A percentile compares a stretch with the other conserved stretches of the same genome.
These are phyloP conservation scores for Chromobotia macracanthus DNA, from an alignment of 2,797 vertebrate genomes.

Conservation along the genomic window DNA sequence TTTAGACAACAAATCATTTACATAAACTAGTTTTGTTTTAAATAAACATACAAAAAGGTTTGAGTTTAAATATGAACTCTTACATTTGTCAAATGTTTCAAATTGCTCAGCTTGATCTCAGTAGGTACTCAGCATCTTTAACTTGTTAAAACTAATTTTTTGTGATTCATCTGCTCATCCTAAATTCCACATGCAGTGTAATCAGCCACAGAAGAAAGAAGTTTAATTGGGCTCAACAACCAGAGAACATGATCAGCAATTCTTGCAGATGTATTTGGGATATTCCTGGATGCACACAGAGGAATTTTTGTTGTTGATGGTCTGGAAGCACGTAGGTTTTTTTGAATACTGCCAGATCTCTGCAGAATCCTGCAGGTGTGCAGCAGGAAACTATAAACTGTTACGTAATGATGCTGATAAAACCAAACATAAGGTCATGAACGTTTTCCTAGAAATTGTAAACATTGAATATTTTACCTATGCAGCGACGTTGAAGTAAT, in stretches of 20 bases:
- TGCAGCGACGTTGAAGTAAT: constrained; percentile 13
- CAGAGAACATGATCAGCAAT: not conserved
- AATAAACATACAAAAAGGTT: not conserved
- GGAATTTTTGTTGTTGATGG: constrained; percentile 15
- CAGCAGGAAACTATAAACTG: not conserved
- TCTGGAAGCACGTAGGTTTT: constrained; percentile 9
- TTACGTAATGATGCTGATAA: constrained; percentile 31
- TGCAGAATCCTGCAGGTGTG: constrained; percentile 9
- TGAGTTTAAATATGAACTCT: constrained; percentile 1
- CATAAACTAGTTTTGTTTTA: too few relatives aligned
- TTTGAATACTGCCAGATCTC: constrained; percentile 17
- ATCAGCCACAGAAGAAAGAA: constrained; percentile 1
- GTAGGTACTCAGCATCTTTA: constrained; percentile 5
- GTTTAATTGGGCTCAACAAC: not conserved
- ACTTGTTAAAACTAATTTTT: too few relatives aligned
- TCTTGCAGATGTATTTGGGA: constrained; percentile 7
- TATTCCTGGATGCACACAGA: constrained; percentile 1
- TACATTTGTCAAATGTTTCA: not conserved
- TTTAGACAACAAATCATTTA: too few relatives aligned
- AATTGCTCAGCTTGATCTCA: constrained; percentile 11
- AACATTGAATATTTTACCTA: constrained; percentile 28
- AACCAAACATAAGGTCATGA: constrained; percentile 10
- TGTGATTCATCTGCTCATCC: not conserved
- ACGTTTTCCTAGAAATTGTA: constrained; percentile 15
- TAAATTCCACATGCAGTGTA: not conserved